Percentiles rank a stretch among this genome's conserved stretches.
Evolutionary conservation across 2,888 invertebrate genomes (phyloP).

Genomic region (Biston stratarius): DNA sequence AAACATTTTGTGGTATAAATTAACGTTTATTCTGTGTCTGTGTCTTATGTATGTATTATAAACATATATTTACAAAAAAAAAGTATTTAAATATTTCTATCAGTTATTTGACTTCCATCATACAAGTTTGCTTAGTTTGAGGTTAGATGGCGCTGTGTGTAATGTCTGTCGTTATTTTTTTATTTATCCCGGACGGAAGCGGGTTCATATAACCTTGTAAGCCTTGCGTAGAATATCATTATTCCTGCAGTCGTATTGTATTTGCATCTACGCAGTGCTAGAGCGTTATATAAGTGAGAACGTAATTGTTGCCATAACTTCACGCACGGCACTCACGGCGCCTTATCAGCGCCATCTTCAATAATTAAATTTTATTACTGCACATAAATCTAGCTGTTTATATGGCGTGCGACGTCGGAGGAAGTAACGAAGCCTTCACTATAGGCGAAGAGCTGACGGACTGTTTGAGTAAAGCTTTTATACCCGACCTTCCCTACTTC

Average conservation of each 20-base stretch:
- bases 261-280: slow-evolving; percentile 5
- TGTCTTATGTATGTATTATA: too few species aligned
- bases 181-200: too few species aligned
- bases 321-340: slow-evolving; percentile 44
- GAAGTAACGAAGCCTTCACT: slow-evolving; percentile 39
- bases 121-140: too few species aligned
- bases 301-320: slow-evolving; percentile 44
- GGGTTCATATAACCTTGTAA: too few species aligned
- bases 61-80: too few species aligned
- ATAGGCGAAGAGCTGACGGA: slow-evolving; percentile 8
- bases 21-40: too few species aligned
- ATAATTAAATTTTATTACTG: slow-evolving; percentile 60
- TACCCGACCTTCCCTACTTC: too few species aligned
- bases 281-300: slow-evolving; percentile 18
- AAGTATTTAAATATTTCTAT: too few species aligned
- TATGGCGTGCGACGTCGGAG: slow-evolving; percentile 42
- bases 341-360: slow-evolving; percentile 52
- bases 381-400: slow-evolving; percentile 53
- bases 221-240: background rate
- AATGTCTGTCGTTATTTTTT: too few species aligned
- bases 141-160: too few species aligned
- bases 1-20: too few species aligned
- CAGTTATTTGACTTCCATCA: too few species aligned
- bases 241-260: background rate
- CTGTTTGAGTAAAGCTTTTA: background rate